A percentile compares a stretch with the other conserved stretches of the same genome.
Evolutionary conservation across 2,797 vertebrate species (phyloP).

Genomic region (Valencia hispanica): DNA sequence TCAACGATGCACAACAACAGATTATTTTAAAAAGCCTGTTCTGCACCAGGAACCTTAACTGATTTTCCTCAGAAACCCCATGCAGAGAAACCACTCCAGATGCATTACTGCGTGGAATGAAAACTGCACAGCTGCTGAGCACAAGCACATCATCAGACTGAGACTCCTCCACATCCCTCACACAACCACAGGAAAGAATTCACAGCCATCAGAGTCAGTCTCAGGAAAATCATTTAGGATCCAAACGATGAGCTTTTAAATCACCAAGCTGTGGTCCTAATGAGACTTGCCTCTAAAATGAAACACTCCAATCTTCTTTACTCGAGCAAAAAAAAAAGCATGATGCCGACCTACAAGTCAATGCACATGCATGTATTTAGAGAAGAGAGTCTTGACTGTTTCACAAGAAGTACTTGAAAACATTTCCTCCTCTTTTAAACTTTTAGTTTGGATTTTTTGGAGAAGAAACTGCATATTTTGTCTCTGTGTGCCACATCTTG

Average conservation of each 20-base stretch:
- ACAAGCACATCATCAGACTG: neutral
- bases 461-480: neutral
- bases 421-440: neutral
- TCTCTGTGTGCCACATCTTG: too few relatives aligned
- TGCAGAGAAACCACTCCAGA: neutral
- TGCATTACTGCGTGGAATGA: neutral
- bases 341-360: neutral
- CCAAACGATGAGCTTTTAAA: neutral
- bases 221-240: neutral
- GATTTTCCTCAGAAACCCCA: neutral
- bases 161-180: neutral
- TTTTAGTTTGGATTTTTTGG: neutral
- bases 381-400: neutral
- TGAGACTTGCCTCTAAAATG: neutral
- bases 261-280: neutral
- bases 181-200: neutral
- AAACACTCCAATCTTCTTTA: neutral
- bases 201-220: neutral
- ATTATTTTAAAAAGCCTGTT: neutral
- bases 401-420: neutral
- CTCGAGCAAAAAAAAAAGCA: neutral
- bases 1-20: neutral
- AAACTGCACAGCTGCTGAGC: conserved; percentile 4
- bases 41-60: neutral
- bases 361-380: neutral